Base-by-base conservation (phyloP, 2,888 invertebrate genomes). In the Aquatica leii region DNA sequence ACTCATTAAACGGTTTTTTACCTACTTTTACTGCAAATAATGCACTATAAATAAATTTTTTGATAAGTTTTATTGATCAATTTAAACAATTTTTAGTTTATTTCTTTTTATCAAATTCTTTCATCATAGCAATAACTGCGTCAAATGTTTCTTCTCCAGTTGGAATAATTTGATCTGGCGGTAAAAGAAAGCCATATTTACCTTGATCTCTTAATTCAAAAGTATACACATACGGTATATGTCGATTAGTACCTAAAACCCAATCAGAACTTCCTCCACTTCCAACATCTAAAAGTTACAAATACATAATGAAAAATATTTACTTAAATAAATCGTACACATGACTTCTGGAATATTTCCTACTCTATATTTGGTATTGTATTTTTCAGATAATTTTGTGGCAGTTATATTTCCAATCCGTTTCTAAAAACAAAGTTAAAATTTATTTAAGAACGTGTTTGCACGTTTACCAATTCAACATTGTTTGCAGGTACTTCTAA, bases 181-280 rank as follows among this genome's bases (percentile, higher is more conserved):
- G 92, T 1, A 93, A 80, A 0, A 87, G 73, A 76, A 91, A 92
- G 0, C 93, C 93, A 72, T 85, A 84, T 20, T 73, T 59, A 0
- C 89, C 86, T 0, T 75, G 81, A 71, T 91, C 91, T 14, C 90
- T 82, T 0, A 92, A 83, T 72, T 89, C 88, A 65, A 88, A 87
- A 0, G 88, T 87, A 59, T 86, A 90, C 0, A 86, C 83, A 8
- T 91, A 82, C 1, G 88, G 87, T 0, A 87, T 85, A 21, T 48
- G 20, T 15, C 17, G 18, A 49, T 84, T 85, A 0, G 86, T 82
- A 3, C 85, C 88, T 71, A 91, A 89, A 0, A 86, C 90, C 89
- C 91, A 94, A 75, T 94, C 93, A 51, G 86, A 82, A 8, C 87
- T 84, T 0, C 84, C 82, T 0, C 91, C 91, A 1, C 87, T 85